Evolutionary conservation across 2,888 invertebrate species (phyloP).

Genomic region (Ophion costatus): DNA sequence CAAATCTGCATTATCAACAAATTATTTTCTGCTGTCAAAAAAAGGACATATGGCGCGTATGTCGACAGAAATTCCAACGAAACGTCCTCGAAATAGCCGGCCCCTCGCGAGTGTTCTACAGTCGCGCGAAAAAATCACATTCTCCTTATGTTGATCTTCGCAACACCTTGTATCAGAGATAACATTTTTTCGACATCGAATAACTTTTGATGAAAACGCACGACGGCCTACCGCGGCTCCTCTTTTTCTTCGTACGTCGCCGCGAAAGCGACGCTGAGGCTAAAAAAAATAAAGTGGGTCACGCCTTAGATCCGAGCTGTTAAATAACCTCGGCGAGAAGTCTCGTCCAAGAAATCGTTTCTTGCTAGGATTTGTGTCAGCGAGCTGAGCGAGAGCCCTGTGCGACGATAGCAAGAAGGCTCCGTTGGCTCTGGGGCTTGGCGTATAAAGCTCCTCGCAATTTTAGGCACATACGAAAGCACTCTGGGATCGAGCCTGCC

Average conservation of each 20-base stretch:
- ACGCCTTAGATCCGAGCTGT: conserved; percentile 19
- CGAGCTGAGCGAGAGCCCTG: conserved; percentile 27
- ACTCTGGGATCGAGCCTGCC: conserved; percentile 10
- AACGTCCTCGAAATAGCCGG: not conserved
- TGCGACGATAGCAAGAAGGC: conserved; percentile 44
- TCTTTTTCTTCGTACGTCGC: not conserved
- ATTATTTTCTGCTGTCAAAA: not conserved
- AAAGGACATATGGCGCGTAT: not conserved
- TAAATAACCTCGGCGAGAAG: conserved; percentile 43
- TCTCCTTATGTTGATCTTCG: not conserved
- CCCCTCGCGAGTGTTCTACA: too few species aligned
- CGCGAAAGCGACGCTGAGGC: not conserved
- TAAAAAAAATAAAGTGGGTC: conserved; percentile 35
- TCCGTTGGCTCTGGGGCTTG: conserved; percentile 68
- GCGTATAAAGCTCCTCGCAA: conserved; percentile 56
- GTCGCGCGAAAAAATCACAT: not conserved
- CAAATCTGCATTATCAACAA: too few species aligned
- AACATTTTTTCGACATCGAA: not conserved
- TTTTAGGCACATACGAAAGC: conserved; percentile 37
- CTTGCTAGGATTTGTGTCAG: conserved; percentile 72
- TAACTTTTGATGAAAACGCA: conserved; percentile 5
- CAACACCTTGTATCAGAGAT: not conserved
- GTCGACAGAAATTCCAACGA: not conserved
- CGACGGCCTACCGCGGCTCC: not conserved
- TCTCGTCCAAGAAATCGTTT: conserved; percentile 64